Conservation (phyloP, 30 jellyfish, hydroid and myxozoan species). For the Cassiopea andromeda region DNA sequence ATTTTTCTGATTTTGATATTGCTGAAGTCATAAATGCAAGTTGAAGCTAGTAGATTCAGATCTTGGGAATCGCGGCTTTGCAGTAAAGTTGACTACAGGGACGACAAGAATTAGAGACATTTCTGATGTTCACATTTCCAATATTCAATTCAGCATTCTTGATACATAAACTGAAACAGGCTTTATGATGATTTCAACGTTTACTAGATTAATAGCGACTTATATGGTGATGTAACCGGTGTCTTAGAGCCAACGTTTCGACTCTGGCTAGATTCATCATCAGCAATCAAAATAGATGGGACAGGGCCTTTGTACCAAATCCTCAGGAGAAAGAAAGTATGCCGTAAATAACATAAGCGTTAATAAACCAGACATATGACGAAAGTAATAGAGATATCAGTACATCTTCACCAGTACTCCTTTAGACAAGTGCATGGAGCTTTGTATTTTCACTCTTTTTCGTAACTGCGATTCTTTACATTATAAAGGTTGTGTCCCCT, state of each 20-base stretch:
- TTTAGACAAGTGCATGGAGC: conserved; percentile 11
- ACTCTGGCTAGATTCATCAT: background rate
- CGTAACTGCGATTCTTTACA: background rate
- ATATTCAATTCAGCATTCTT: too few species aligned
- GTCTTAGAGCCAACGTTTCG: background rate
- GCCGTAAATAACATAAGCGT: background rate
- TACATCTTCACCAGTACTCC: conserved; percentile 19
- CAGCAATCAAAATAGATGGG: conserved; percentile 18
- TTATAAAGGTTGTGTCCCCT: conserved; percentile 39
- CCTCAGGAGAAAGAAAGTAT: background rate
- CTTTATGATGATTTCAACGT: background rate
- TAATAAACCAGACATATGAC: conserved; percentile 23
- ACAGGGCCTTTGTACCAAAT: conserved; percentile 23
- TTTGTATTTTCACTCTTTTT: conserved; percentile 1
- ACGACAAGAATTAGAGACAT: background rate
- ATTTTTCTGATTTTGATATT: too few species aligned
- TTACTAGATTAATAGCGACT: background rate
- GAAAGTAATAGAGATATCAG: conserved; percentile 25
- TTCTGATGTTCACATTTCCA: background rate
- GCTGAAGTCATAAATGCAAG: too few species aligned
- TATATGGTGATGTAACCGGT: background rate
- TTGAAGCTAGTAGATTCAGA: too few species aligned
- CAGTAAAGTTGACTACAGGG: background rate
- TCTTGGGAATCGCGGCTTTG: background rate
- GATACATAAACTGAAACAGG: too few species aligned